phyloP scores from a whole-genome alignment of 1,140 invertebrate genomes.

The Rhyzopertha dominica region DNA sequence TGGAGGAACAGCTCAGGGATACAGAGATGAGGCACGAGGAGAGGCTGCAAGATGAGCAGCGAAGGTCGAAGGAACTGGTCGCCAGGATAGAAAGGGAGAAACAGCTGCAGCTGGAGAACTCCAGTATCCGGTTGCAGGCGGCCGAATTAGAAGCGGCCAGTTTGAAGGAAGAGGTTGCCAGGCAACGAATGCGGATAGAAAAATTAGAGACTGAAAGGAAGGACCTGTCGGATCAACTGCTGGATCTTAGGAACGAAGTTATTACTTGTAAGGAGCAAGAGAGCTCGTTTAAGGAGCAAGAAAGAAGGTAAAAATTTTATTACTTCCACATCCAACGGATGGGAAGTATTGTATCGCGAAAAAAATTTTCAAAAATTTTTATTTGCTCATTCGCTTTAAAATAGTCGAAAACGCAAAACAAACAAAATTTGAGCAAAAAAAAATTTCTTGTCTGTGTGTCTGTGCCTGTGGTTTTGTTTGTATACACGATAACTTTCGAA shows the following conservation, averaged over 20 bases:
- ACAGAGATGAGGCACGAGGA: slow-evolving; percentile 80
- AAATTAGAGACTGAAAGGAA: slow-evolving; percentile 47
- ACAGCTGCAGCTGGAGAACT: slow-evolving; percentile 79
- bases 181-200: slow-evolving; percentile 46
- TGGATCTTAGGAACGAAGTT: slow-evolving; percentile 48
- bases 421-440: too few relatives aligned
- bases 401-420: too few relatives aligned
- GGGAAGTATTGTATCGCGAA: too few relatives aligned
- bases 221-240: slow-evolving; percentile 47
- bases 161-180: slow-evolving; percentile 67
- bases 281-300: slow-evolving; percentile 31
- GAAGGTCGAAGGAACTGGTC: slow-evolving; percentile 74
- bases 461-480: too few relatives aligned
- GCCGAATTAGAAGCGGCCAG: slow-evolving; percentile 73
- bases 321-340: too few relatives aligned
- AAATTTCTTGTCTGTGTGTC: too few relatives aligned
- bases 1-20: slow-evolving; percentile 89
- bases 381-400: too few relatives aligned
- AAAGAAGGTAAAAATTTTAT: slow-evolving; percentile 31
- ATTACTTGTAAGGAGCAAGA: slow-evolving; percentile 34
- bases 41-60: slow-evolving; percentile 75
- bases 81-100: slow-evolving; percentile 79
- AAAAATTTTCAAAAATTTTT: too few relatives aligned
- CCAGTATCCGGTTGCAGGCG: slow-evolving; percentile 71
- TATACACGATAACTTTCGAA: too few relatives aligned